A percentile compares a stretch with the other conserved stretches of the same genome.
Conservation (phyloP, 2,888 invertebrate genomes). For the Volucella bombylans region DNA sequence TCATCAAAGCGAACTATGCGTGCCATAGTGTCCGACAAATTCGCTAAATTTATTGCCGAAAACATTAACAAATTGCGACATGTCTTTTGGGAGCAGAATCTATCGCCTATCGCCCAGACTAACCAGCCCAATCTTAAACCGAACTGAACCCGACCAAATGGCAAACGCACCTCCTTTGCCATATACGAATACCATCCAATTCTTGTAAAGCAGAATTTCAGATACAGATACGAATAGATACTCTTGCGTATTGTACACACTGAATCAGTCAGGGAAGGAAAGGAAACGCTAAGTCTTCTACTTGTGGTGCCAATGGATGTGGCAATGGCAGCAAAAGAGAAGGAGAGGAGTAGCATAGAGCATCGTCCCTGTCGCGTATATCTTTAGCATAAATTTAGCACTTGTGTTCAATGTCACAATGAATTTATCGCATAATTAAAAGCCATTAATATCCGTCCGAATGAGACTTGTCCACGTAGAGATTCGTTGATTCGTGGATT, state of each 20-base stretch:
- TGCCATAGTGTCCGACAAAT: conserved; percentile 73
- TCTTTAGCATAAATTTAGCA: conserved; percentile 71
- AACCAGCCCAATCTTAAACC: conserved; percentile 14
- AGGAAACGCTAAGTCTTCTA: too few species aligned
- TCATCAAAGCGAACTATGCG: conserved; percentile 74
- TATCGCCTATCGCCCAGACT: conserved; percentile 64
- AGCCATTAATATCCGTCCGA: conserved; percentile 73
- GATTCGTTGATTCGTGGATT: conserved; percentile 55
- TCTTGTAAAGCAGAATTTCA: too few species aligned
- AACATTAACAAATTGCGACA: conserved; percentile 75
- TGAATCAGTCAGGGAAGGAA: too few species aligned
- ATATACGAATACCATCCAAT: too few species aligned
- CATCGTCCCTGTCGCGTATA: conserved; percentile 49
- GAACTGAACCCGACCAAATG: conserved; percentile 4
- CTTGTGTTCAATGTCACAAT: conserved; percentile 74
- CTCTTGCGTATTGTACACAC: too few species aligned
- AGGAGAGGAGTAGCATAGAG: conserved; percentile 6
- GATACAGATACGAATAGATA: too few species aligned
- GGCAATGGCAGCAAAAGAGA: too few species aligned
- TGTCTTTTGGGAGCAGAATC: conserved; percentile 72
- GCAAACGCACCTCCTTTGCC: conserved; percentile 20
- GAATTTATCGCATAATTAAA: conserved; percentile 74
- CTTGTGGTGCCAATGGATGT: too few species aligned
- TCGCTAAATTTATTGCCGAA: conserved; percentile 74
- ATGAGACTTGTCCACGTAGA: conserved; percentile 61